phyloP scores from a whole-genome alignment of 2,888 invertebrate genomes.

The Unio pictorum region DNA sequence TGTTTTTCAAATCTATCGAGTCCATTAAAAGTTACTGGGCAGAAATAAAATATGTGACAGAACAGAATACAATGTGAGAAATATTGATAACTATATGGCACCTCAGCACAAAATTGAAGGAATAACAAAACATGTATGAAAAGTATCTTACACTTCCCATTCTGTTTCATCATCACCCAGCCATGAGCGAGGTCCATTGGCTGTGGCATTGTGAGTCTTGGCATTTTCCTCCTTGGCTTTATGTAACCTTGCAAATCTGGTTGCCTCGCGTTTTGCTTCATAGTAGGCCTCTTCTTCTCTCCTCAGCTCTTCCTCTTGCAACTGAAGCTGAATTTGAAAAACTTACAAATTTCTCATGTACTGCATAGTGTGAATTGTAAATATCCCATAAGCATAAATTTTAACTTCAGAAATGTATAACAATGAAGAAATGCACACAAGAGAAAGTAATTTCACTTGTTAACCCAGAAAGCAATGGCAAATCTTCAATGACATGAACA shows the following conservation, averaged over 20 bases:
- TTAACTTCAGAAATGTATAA: not conserved
- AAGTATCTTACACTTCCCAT: slow-evolving; percentile 65
- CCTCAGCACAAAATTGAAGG: not conserved
- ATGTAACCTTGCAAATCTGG: slow-evolving; percentile 57
- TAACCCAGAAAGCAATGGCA: too few species aligned
- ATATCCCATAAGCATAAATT: not conserved
- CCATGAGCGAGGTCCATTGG: slow-evolving; percentile 52
- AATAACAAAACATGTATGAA: not conserved
- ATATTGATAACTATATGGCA: too few species aligned
- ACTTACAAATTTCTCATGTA: not conserved
- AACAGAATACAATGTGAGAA: too few species aligned
- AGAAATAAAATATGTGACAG: too few species aligned
- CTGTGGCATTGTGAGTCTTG: slow-evolving; percentile 30
- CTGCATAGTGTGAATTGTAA: not conserved
- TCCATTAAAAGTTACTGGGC: too few species aligned
- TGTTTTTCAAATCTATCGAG: too few species aligned
- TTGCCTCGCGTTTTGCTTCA: slow-evolving; percentile 66
- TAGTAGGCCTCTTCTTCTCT: slow-evolving; percentile 68
- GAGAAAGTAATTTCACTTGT: too few species aligned
- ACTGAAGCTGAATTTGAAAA: slow-evolving; percentile 53
- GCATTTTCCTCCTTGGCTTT: slow-evolving; percentile 54
- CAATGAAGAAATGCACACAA: too few species aligned
- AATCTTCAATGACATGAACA: too few species aligned
- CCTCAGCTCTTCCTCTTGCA: slow-evolving; percentile 66
- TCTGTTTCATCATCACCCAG: slow-evolving; percentile 61